Evolutionary conservation across 2,113 vertebrate genomes (phyloP).

Genomic region (Platichthys flesus): DNA sequence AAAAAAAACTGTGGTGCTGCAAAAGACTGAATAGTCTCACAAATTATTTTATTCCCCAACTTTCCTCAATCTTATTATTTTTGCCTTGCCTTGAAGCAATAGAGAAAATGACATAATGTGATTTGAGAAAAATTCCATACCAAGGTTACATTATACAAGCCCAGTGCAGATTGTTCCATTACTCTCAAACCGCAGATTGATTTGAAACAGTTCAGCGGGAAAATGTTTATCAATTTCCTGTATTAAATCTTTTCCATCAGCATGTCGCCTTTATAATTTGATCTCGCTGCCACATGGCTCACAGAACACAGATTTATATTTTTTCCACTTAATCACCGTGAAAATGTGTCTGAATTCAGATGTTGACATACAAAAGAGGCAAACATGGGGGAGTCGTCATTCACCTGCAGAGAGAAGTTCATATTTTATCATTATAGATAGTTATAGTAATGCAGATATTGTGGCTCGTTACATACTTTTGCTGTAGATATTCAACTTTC

Average conservation of each 20-base stretch:
- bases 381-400: not conserved
- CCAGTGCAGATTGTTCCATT: slow-evolving; percentile 9
- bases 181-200: slow-evolving; percentile 34
- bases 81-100: slow-evolving; percentile 14
- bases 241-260: slow-evolving; percentile 48
- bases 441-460: no score
- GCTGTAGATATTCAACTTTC: not conserved
- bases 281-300: slow-evolving; percentile 19
- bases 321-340: slow-evolving; percentile 32
- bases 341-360: slow-evolving; percentile 55
- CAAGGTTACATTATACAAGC: slow-evolving; percentile 5
- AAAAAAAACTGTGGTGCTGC: slow-evolving; percentile 41
- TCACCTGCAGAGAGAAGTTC: no score
- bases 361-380: not conserved
- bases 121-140: slow-evolving; percentile 9
- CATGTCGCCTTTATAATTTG: slow-evolving; percentile 54
- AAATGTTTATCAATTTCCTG: slow-evolving; percentile 36
- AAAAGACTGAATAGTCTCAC: slow-evolving; percentile 11
- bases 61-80: slow-evolving; percentile 3
- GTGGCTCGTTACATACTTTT: not conserved
- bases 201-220: slow-evolving; percentile 15
- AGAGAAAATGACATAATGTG: slow-evolving; percentile 12
- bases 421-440: no score
- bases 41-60: slow-evolving; percentile 13
- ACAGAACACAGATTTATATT: slow-evolving; percentile 41